Percentiles rank a stretch among this genome's conserved stretches.
phyloP scores from a whole-genome alignment of 1,140 invertebrate genomes.

The Philotrypesis tridentata region DNA sequence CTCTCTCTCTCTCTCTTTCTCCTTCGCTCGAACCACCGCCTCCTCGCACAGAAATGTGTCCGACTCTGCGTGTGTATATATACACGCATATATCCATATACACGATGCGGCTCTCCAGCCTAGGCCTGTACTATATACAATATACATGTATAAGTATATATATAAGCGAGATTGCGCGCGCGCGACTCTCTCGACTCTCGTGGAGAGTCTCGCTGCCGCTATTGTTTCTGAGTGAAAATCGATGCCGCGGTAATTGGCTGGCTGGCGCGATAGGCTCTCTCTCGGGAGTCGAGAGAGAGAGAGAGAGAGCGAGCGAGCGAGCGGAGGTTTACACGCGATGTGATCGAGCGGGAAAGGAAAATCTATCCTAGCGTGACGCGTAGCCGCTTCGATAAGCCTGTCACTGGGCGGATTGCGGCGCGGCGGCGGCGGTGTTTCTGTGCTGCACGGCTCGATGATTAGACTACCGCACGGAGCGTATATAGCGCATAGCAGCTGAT shows the following conservation, averaged over 20 bases:
- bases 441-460: background rate
- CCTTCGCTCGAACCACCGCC: background rate
- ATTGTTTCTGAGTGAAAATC: conserved; percentile 48
- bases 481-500: background rate
- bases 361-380: conserved; percentile 49
- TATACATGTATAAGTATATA: too few relatives aligned
- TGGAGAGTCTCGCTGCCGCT: conserved; percentile 27
- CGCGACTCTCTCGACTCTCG: background rate
- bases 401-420: conserved; percentile 6
- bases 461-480: background rate
- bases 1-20: background rate
- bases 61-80: too few relatives aligned
- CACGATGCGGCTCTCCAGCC: background rate
- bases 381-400: conserved; percentile 50
- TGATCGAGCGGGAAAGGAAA: conserved; percentile 43
- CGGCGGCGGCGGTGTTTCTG: too few relatives aligned
- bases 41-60: background rate
- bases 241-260: conserved; percentile 42
- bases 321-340: conserved; percentile 35
- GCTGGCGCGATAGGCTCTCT: conserved; percentile 21
- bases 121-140: too few relatives aligned
- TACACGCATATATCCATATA: too few relatives aligned
- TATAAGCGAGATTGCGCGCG: background rate
- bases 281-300: background rate
- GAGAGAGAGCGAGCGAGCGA: background rate